Conservation (phyloP, 2,888 invertebrate species). For the Orthonevra nobilis region DNA sequence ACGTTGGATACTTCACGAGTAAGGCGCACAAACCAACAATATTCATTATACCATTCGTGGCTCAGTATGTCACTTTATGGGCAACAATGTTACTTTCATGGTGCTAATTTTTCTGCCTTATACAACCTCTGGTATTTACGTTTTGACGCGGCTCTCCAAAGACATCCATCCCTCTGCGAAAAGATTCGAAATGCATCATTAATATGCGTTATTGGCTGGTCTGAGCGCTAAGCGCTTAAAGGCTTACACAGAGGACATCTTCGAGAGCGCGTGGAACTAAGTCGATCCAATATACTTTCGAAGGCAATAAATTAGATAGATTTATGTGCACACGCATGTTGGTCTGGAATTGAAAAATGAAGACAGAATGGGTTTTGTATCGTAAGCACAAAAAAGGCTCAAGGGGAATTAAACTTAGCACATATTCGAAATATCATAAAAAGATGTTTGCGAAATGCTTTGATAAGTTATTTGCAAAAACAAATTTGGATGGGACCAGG, state of each 20-base stretch:
- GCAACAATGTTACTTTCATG: slow-evolving; percentile 65
- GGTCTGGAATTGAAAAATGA: slow-evolving; percentile 14
- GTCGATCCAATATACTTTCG: slow-evolving; percentile 64
- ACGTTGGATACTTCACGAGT: slow-evolving; percentile 21
- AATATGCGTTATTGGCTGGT: slow-evolving; percentile 55
- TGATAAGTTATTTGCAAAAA: no score
- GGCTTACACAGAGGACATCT: slow-evolving; percentile 11
- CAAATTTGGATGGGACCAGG: no score
- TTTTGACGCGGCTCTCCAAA: slow-evolving; percentile 52
- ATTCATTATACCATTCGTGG: slow-evolving; percentile 62
- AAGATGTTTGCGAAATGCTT: no score
- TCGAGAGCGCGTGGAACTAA: slow-evolving; percentile 9
- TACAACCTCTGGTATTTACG: slow-evolving; percentile 68
- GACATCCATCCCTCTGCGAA: slow-evolving; percentile 19
- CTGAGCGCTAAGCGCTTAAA: no score
- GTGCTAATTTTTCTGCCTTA: slow-evolving; percentile 70
- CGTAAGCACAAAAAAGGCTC: not conserved
- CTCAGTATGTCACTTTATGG: slow-evolving; percentile 36
- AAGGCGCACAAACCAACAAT: slow-evolving; percentile 44
- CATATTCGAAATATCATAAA: not conserved
- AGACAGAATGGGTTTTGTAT: not conserved
- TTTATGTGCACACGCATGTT: slow-evolving; percentile 45
- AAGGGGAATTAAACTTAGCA: not conserved
- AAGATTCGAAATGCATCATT: slow-evolving; percentile 57
- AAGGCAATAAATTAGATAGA: slow-evolving; percentile 58